Evolutionary conservation across 2,888 invertebrate species (phyloP).

Genomic region (Oligia fasciuncula): DNA sequence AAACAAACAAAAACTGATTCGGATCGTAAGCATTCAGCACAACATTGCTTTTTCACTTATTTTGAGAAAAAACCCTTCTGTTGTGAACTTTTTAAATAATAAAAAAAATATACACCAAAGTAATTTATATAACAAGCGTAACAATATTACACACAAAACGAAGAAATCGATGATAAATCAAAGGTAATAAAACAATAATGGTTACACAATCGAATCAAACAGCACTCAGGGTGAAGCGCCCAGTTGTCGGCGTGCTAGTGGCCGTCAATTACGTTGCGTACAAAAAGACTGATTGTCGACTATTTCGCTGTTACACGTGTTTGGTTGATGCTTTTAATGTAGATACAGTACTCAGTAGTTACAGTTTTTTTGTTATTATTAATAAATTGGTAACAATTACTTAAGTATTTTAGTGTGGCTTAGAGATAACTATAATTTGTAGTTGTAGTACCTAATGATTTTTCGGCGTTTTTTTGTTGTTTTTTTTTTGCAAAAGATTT

Average conservation of each 20-base stretch:
- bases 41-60: background rate
- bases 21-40: background rate
- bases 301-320: constrained; percentile 34
- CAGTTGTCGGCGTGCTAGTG: constrained; percentile 48
- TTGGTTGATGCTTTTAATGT: constrained; percentile 43
- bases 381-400: constrained; percentile 4
- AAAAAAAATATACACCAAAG: background rate
- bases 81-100: background rate
- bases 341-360: background rate
- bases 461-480: background rate
- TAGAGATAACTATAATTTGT: background rate
- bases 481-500: background rate
- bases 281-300: constrained; percentile 38
- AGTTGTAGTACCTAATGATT: background rate
- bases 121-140: background rate
- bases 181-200: constrained; percentile 56
- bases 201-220: constrained; percentile 67
- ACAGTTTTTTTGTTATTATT: constrained; percentile 6
- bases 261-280: constrained; percentile 46
- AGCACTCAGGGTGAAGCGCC: constrained; percentile 59
- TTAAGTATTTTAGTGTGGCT: background rate
- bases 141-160: constrained; percentile 5
- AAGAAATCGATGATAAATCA: constrained; percentile 32
- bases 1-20: background rate
- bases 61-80: background rate